Base-by-base conservation (phyloP, 2,113 vertebrate species). In the Conger conger region DNA sequence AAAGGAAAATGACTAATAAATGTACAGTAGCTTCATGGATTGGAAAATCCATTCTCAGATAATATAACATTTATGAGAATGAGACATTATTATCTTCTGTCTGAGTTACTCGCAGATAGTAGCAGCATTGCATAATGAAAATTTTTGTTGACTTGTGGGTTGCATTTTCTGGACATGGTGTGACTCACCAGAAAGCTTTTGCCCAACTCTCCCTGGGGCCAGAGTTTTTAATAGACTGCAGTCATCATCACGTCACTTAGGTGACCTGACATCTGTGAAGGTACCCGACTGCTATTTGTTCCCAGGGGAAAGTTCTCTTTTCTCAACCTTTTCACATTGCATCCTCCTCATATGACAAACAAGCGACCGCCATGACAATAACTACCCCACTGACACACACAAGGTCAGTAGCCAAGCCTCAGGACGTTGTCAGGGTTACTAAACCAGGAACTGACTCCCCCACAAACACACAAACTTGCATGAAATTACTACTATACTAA, bases 241-340 rank as follows among this genome's bases (percentile, higher is more conserved):
- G 68, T 87, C 76, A 84, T 38, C 81, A 50, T 63, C 76, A 53
- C 38, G 20, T 83, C 40, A 37, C 68, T n/a, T 33, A 63, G 37
- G 81, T 80, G 45, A 86, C 76, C n/a, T 50, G 38, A 88, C 78
- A 86, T 84, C 86, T 86, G 85, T 90, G 86, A 91, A 89, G 81
- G 84, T 90, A 86, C 50, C 86, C 89, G 83, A 85, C 89, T 88
- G 91, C 79, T 88, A 86, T 86, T 83, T 81, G 60, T 88, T 84
- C 84, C 89, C 86, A n/a, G 33, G 87, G 88, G 89, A 89, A 86
- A 89, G 78, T 77, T 45, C 53, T 68, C 81, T 77, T 81, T 87
- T 89, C 85, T 86, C 57, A 76, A 83, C 85, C 54, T 82, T 81
- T 79, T 87, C 73, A 76, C 82, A 76, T 80, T 79, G 27, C 79